Evolutionary conservation across 2,888 invertebrate genomes (phyloP), one percentile per base, ranked within the genome.

Genomic region (Leucozona laternaria): DNA sequence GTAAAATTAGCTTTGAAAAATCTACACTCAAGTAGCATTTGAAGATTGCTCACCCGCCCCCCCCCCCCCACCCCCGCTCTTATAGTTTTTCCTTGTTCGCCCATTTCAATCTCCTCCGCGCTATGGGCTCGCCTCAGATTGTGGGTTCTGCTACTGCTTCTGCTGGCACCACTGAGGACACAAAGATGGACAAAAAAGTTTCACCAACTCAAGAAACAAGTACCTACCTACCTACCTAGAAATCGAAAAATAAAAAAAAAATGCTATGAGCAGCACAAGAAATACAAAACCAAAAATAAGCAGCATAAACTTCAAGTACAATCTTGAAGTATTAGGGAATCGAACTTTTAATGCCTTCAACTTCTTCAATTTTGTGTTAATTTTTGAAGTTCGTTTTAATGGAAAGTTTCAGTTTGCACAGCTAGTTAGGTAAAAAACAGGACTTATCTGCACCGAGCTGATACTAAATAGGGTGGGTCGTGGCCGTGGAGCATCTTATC

Each of bases 1-100:
- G 81, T 85, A 85, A 85, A 85, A 85, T 85, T 85, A 85, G 85
- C 85, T 85, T 80, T 80, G 85, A 85, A 84, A 81, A 80, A 76
- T 62, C 72, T 43, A 71, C 84, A 85, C 72, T 77, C 84, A 85
- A 85, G 84, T 80, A 77, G 80, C 66, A 80, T 80, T 76, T 85
- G 68, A 85, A 77, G 85, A 85, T 85, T 80, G 72, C 76, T 80
- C 76, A 77, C 53, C 80, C 53, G n/a, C n/a, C n/a, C n/a, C n/a
- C n/a, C n/a, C n/a, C n/a, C n/a, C n/a, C n/a, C n/a, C n/a, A n/a
- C n/a, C n/a, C n/a, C n/a, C n/a, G n/a, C 85, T 72, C 60, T 80
- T 80, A n/a, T n/a, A 66, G 62, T 79, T 76, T 62, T 71, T 45
- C 55, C 71, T 76, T 58, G 13, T 40, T 25, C 20, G 15, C 55